Conservation (phyloP, 1,140 invertebrate genomes). For the Aporrectodea caliginosa region DNA sequence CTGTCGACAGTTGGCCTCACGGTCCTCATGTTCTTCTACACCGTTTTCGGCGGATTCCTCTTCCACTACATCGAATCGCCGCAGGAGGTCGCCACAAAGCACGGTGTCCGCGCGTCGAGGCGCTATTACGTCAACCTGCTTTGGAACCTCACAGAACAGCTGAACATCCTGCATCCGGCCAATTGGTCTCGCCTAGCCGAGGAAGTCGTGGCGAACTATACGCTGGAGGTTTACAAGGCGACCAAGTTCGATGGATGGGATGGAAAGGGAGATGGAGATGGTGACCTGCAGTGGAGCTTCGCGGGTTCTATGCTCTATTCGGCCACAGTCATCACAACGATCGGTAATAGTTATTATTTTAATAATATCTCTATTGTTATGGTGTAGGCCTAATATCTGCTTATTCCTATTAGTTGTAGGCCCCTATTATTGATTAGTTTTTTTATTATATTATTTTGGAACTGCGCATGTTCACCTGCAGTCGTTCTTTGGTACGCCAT, state of each 20-base stretch:
- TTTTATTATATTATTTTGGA: too few relatives aligned
- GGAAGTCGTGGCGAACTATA: conserved; percentile 13
- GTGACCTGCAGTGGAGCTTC: conserved; percentile 65
- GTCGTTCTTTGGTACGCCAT: too few relatives aligned
- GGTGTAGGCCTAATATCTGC: too few relatives aligned
- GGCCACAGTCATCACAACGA: conserved; percentile 74
- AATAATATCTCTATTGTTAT: too few relatives aligned
- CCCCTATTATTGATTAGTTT: too few relatives aligned
- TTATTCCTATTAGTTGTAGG: too few relatives aligned
- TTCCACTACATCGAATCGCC: not conserved
- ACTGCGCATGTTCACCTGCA: too few relatives aligned
- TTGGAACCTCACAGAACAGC: conserved; percentile 20
- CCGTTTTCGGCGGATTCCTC: not conserved
- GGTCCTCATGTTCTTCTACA: not conserved
- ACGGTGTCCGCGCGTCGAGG: not conserved
- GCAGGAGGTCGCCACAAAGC: not conserved
- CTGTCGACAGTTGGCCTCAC: too few relatives aligned
- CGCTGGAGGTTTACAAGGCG: conserved; percentile 11
- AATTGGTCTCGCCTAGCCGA: conserved; percentile 23
- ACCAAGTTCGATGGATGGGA: conserved; percentile 55
- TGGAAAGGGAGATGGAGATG: conserved; percentile 60
- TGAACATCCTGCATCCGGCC: conserved; percentile 20
- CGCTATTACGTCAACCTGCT: conserved; percentile 16
- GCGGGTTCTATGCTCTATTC: conserved; percentile 73
- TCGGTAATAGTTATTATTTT: conserved; percentile 60